A percentile compares a stretch with the other conserved stretches of the same genome.
These are phyloP conservation scores for Drosophila eugracilis DNA, from an alignment of 1,140 invertebrate species.

Conservation along the genomic window DNA sequence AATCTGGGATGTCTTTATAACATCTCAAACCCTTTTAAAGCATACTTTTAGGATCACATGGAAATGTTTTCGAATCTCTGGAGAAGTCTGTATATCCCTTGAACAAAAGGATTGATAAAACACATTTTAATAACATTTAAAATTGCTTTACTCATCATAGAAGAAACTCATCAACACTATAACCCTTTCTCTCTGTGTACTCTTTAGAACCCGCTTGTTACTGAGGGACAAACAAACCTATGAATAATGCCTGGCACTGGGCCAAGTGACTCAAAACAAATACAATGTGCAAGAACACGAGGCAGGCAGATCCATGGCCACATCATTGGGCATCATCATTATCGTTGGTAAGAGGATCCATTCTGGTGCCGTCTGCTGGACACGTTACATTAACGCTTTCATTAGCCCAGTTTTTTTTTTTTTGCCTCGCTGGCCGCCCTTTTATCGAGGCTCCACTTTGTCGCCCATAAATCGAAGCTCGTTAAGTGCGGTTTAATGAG, in stretches of 20 bases:
- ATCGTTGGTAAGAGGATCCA: slow-evolving; percentile 19
- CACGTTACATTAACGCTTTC: slow-evolving; percentile 71
- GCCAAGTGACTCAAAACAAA: slow-evolving; percentile 73
- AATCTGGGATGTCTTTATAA: background rate
- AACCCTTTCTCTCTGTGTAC: background rate
- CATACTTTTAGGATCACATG: no score
- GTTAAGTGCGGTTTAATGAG: slow-evolving; percentile 78
- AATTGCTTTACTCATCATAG: no score
- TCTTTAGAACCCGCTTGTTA: background rate
- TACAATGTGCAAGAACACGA: slow-evolving; percentile 30
- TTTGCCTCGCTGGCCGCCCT: slow-evolving; percentile 44
- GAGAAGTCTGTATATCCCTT: no score
- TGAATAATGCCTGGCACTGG: slow-evolving; percentile 71
- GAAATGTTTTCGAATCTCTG: no score
- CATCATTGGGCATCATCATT: slow-evolving; percentile 18
- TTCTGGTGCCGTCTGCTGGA: background rate
- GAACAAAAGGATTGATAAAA: no score
- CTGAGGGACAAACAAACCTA: slow-evolving; percentile 30
- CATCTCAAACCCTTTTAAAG: no score
- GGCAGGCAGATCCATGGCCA: slow-evolving; percentile 11
- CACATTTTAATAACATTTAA: no score
- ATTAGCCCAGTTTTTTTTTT: slow-evolving; percentile 81
- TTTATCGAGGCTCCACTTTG: slow-evolving; percentile 61
- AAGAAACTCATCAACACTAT: background rate
- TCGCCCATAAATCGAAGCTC: slow-evolving; percentile 72